Base-by-base conservation (phyloP, 2,797 vertebrate species). In the Syngnathus acus region DNA sequence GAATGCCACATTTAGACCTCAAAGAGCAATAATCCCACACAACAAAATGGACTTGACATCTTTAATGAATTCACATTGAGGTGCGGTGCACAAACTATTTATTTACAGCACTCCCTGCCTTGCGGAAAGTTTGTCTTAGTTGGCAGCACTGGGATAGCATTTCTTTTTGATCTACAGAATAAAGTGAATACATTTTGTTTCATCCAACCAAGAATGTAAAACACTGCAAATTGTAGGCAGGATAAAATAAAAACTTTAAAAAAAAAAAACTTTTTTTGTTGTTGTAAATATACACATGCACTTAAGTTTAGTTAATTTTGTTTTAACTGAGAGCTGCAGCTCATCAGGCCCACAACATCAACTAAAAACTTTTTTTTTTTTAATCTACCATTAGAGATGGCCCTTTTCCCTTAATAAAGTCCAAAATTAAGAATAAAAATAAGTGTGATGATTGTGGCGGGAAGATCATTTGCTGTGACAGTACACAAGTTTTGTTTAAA, bases 1-100 rank as follows among this genome's bases (percentile, higher is more conserved):
- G 42, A 43, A 13, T 0, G 4, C 9, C 11, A 43, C 13, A 13
- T 16, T 23, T 45, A 62, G 7, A 87, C 79, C 68, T 76, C 73
- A 62, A 13, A 21, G n/a, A 21, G 21, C 11, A 54, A 54, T 54
- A 54, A 54, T 74, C 65, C 74, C 11, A 4, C 40, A 62, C 21
- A 26, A 45, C 26, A 6, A 16, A 32, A 68, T 68, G 59, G 11
- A 21, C 78, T 84, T 85, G 68, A 78, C 77, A 78, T 84, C 79
- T 70, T 91, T 90, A 88, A 87, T 88, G 66, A 74, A 73, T 82
- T 88, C 86, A 88, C 81, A 89, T 88, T 84, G 72, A 78, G 76
- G 79, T 84, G 82, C 78, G 69, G 83, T 89, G 86, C 82, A 86
- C 78, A 90, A 87, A 89, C 73, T 81, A 76, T 62, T 72, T 85